phyloP scores from a whole-genome alignment of 2,113 vertebrate genomes.

The Myiagra hebetior region DNA sequence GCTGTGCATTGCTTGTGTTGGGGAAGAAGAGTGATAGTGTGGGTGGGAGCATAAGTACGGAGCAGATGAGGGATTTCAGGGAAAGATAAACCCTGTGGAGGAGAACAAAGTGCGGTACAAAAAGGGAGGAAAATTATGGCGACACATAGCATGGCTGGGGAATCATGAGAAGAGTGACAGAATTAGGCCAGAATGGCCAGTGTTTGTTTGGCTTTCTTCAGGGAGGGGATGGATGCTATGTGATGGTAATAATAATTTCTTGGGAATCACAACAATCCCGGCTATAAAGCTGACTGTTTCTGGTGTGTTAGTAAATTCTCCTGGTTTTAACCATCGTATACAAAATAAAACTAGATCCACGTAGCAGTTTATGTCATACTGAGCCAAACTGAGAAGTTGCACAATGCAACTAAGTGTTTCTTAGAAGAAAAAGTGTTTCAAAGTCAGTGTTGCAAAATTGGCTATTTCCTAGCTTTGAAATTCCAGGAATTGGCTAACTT shows the following conservation, averaged over 20 bases:
- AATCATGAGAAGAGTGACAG: not conserved
- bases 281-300: not conserved
- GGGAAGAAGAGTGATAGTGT: not conserved
- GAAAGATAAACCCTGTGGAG: not conserved
- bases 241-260: rapidly evolving
- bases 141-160: not conserved
- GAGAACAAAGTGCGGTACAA: not conserved
- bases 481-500: not conserved
- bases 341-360: not conserved
- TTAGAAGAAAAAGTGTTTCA: not conserved
- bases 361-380: not conserved
- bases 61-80: not conserved
- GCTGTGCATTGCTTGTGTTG: not conserved
- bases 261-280: not conserved
- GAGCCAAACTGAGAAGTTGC: not conserved
- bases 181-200: not conserved
- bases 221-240: not conserved
- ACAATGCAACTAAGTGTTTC: not conserved
- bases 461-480: not conserved
- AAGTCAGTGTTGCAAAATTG: not conserved
- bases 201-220: not conserved
- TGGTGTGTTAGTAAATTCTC: not conserved
- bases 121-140: not conserved
- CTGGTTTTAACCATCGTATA: not conserved
- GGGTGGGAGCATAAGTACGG: not conserved